A percentile compares a stretch with the other conserved stretches of the same genome.
Evolutionary conservation across 2,797 vertebrate genomes (phyloP).

Genomic region (Heteromormyrus szaboi): DNA sequence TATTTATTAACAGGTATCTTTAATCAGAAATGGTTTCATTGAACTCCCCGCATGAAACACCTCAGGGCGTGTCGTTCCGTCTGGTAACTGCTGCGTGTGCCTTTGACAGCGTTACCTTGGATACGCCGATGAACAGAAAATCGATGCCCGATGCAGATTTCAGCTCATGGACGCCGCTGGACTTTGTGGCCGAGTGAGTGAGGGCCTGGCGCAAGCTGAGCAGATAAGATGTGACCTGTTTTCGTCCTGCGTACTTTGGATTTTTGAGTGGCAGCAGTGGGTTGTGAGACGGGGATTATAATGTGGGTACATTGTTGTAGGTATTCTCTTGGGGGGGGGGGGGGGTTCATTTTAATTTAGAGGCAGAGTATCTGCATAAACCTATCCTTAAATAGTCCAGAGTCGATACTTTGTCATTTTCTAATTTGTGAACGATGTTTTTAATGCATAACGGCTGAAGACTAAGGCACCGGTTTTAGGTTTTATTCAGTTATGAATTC

Average conservation of each 20-base stretch:
- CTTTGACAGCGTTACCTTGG: constrained; percentile 68
- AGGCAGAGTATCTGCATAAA: neutral
- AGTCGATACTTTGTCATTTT: neutral
- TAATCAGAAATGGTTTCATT: neutral
- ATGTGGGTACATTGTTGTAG: neutral
- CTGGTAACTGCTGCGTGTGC: neutral
- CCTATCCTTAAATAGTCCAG: neutral
- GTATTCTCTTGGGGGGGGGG: neutral
- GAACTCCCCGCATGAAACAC: neutral
- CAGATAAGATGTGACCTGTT: neutral
- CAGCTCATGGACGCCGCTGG: constrained; percentile 74
- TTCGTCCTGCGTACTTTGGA: neutral
- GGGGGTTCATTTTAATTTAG: neutral
- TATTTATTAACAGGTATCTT: neutral
- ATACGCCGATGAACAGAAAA: constrained; percentile 76
- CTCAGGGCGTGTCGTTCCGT: neutral
- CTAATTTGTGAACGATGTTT: neutral
- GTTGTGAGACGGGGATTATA: neutral
- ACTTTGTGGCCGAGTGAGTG: constrained; percentile 72
- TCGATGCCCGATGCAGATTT: constrained; percentile 77
- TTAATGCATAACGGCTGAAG: neutral
- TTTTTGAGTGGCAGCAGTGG: neutral
- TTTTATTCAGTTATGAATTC: neutral
- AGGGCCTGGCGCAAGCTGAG: neutral
- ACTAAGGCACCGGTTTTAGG: neutral